These are phyloP conservation scores for Nylanderia fulva DNA, from an alignment of 1,140 invertebrate genomes.

Conservation along the genomic window DNA sequence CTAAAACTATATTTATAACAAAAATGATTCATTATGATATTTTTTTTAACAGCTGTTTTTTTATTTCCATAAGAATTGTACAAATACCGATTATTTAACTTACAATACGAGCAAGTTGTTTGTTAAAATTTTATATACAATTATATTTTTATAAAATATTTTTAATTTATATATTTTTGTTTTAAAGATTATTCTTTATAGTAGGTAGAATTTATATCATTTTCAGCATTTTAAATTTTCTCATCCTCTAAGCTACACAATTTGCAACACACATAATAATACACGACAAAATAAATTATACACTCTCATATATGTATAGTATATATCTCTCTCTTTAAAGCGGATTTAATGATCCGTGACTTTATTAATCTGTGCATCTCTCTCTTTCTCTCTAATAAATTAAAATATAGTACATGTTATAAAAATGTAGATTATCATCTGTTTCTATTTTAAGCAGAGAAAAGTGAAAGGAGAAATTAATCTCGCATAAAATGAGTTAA, in stretches of 20 bases:
- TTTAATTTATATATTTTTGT: background rate
- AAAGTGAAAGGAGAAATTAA: conserved; percentile 16
- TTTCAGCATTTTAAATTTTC: background rate
- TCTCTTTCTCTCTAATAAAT: background rate
- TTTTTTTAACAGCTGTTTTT: background rate
- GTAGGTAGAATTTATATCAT: background rate
- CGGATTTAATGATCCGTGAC: background rate
- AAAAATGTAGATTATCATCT: background rate
- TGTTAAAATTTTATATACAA: background rate
- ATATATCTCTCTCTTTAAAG: background rate
- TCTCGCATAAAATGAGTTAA: background rate
- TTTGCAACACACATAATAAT: background rate
- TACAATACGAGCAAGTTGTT: background rate
- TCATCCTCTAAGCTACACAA: background rate
- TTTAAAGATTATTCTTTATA: background rate
- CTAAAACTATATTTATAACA: background rate
- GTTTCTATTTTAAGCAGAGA: background rate
- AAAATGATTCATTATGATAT: background rate
- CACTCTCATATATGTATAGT: too few relatives aligned
- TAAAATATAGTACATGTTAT: background rate
- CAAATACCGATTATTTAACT: background rate
- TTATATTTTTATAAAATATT: background rate
- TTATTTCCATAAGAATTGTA: background rate
- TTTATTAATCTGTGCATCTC: background rate
- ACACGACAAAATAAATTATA: background rate